Evolutionary conservation across 2,888 invertebrate genomes (phyloP), one percentile per base, ranked within the genome.

Genomic region (Cenopis cana): DNA sequence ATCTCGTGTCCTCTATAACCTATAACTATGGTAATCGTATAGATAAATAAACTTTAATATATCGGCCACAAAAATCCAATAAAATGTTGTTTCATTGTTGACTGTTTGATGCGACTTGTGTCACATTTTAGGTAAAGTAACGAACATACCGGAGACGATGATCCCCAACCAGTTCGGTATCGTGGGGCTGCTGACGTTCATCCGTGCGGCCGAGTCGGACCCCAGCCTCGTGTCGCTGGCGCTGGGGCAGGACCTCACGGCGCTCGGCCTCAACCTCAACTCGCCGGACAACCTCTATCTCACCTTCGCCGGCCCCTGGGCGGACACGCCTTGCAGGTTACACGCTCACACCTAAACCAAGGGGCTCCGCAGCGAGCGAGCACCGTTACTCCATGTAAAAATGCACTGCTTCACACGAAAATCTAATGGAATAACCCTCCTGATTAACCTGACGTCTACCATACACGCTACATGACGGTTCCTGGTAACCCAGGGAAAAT

Each of bases 131-230:
- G 98, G 98, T 82, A 97, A 98, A 94, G 98, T 99, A 84, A 98
- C 99, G 89, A 99, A 99, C 94, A 99, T 99, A 94, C 99, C 99
- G 75, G 96, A 96, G 79, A 98, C 98, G 86, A 99, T 99, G 99
- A 98, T 99, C 78, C 98, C 97, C 82, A 99, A 99, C 94, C 99
- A 99, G 94, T 99, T 99, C 91, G 99, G 99, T 81, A 99, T 99
- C 95, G 99, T 99, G 78, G 99, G 99, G 60, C 95, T 99, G 81
- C 94, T 99, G 90, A 98, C 99, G 79, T 99, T 99, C 93, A 99
- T 99, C 81, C 95, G 99, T 86, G 98, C 99, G 76, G 98, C 99
- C 75, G 99, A 99, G 93, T 97, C 98, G 72, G 99, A 99, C 94
- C 98, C 98, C 68, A 98, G 98, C 91, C 95, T 99, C 84, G 98